Percentiles rank a stretch among this genome's conserved stretches.
Evolutionary conservation across 1,140 invertebrate genomes (phyloP).

Genomic region (Trachymyrmex septentrionalis): DNA sequence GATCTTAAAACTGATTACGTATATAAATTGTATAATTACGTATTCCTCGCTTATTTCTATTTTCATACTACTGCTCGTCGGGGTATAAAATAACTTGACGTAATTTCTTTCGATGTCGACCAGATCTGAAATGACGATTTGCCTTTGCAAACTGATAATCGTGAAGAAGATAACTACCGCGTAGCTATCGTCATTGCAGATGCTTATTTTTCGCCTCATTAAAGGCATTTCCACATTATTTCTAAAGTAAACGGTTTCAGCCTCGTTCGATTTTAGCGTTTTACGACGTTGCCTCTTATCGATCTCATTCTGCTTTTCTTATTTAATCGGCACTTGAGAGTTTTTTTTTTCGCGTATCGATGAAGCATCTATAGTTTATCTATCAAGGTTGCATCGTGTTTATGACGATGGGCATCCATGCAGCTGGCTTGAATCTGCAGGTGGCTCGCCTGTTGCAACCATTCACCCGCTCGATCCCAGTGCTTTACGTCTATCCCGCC

Average conservation of each 20-base stretch:
- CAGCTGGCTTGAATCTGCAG: slow-evolving; percentile 59
- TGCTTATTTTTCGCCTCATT: neutral
- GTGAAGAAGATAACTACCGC: neutral
- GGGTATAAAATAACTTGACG: neutral
- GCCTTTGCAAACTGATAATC: slow-evolving; percentile 13
- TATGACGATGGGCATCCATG: slow-evolving; percentile 46
- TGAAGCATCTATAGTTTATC: slow-evolving; percentile 14
- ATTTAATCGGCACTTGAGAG: slow-evolving; percentile 18
- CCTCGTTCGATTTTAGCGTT: neutral
- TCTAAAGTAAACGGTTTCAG: neutral
- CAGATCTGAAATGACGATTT: slow-evolving; percentile 21
- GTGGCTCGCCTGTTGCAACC: slow-evolving; percentile 61
- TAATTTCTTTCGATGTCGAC: slow-evolving; percentile 42
- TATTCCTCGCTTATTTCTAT: neutral
- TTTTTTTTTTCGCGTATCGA: slow-evolving; percentile 17
- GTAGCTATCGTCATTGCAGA: neutral
- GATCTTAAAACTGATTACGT: neutral
- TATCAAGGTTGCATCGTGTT: slow-evolving; percentile 51
- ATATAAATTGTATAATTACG: slow-evolving; percentile 4
- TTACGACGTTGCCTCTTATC: slow-evolving; percentile 2
- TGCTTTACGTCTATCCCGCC: slow-evolving; percentile 22
- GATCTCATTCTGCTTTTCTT: neutral
- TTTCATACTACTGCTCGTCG: neutral
- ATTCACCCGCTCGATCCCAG: slow-evolving; percentile 26
- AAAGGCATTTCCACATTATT: neutral